Percentiles rank a stretch among this genome's conserved stretches.
phyloP scores from a whole-genome alignment of 2,797 vertebrate species.

The Notolepis coatsorum region DNA sequence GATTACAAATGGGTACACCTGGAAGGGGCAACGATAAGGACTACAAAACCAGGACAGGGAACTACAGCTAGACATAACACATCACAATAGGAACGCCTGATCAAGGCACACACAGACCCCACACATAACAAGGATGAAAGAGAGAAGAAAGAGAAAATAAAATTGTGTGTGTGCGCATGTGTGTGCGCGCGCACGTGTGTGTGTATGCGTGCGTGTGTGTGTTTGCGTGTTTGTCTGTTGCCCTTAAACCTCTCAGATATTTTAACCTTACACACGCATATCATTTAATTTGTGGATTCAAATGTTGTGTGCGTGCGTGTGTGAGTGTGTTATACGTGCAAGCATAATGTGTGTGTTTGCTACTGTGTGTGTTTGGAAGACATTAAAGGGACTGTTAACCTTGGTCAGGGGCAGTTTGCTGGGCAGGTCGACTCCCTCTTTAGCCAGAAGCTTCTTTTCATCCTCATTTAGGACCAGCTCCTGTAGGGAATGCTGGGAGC shows the following conservation, averaged over 20 bases:
- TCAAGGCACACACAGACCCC: too few species aligned
- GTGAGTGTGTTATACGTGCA: neutral
- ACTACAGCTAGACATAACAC: too few species aligned
- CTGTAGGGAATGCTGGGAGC: slow-evolving; percentile 75
- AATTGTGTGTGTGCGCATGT: neutral
- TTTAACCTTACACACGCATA: too few species aligned
- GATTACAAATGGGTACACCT: too few species aligned
- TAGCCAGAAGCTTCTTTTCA: slow-evolving; percentile 92
- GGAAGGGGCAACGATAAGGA: too few species aligned
- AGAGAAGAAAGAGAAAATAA: slow-evolving; percentile 25
- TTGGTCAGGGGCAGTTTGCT: slow-evolving; percentile 92
- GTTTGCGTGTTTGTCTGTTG: neutral
- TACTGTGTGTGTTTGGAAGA: slow-evolving; percentile 1
- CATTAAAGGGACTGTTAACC: slow-evolving; percentile 81
- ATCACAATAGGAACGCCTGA: too few species aligned
- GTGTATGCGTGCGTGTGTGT: neutral
- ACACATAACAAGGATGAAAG: slow-evolving; percentile 7
- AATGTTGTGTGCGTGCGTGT: too few species aligned
- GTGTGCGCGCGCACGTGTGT: too few species aligned
- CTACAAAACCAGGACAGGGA: too few species aligned
- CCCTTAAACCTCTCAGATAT: too few species aligned
- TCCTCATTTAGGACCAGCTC: slow-evolving; percentile 93
- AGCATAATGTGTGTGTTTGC: neutral
- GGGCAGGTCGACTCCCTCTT: slow-evolving; percentile 90
- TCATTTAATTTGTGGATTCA: too few species aligned